Evolutionary conservation across 2,888 invertebrate genomes (phyloP).

Genomic region (Cephus nigrinus): DNA sequence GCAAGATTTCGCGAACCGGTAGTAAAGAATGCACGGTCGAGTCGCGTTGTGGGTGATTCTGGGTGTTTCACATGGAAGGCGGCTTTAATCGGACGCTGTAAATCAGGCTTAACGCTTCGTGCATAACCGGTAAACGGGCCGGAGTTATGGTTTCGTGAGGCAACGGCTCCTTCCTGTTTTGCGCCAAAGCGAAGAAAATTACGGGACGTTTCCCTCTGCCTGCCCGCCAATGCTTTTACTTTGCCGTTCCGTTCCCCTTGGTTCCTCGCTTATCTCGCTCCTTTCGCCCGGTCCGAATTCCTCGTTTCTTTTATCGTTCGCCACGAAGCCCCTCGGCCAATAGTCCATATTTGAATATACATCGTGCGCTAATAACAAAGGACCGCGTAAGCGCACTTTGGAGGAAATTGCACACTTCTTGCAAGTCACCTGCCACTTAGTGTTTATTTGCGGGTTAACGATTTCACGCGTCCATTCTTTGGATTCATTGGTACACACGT

Average conservation of each 20-base stretch:
- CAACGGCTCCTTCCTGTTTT: constrained; percentile 28
- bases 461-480: constrained; percentile 25
- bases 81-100: constrained; percentile 37
- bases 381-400: background rate
- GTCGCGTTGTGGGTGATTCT: constrained; percentile 13
- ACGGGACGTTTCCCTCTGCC: background rate
- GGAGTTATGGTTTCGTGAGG: constrained; percentile 46
- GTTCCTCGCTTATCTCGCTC: constrained; percentile 4
- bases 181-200: constrained; percentile 26
- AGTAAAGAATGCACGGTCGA: background rate
- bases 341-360: background rate
- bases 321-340: background rate
- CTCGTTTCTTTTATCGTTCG: background rate
- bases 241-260: constrained; percentile 12
- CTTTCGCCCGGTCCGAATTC: background rate
- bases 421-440: background rate
- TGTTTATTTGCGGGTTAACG: constrained; percentile 27
- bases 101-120: constrained; percentile 42
- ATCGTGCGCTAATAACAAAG: background rate
- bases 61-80: constrained; percentile 32
- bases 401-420: background rate
- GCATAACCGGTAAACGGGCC: constrained; percentile 34
- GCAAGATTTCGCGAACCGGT: background rate
- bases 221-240: background rate
- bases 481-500: too few relatives aligned